Evolutionary conservation across 1,140 invertebrate genomes (phyloP), one percentile per base, ranked within the genome.

Genomic region (Drosophila prosaltans): DNA sequence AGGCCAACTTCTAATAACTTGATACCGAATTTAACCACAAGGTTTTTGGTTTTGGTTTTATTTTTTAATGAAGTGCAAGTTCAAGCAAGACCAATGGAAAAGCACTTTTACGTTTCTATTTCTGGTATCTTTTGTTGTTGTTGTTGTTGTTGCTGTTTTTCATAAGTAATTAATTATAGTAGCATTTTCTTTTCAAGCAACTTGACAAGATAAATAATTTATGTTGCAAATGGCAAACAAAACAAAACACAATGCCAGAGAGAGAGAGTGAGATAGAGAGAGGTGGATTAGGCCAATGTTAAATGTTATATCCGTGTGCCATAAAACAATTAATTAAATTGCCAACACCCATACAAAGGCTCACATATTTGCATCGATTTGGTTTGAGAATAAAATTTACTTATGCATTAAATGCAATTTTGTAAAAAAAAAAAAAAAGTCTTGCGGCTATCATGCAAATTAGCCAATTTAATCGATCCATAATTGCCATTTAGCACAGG

Each of bases 201-300:
- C 67, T 65, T n/a, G 32, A 30, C 67, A 71, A 43, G 59, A 61
- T 74, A 74, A 83, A 51, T 71, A 89, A 89, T 89, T 81, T 79
- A 89, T 89, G 78, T 84, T 84, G 64, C 78, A 70, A 67, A 62
- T 89, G 84, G 64, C 84, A 88, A 45, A 71, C 76, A 72, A 66
- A 41, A 5, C 32, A 2, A 36, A 36, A 36, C 16, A 16, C 16
- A 16, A 16, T 16, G 16, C 16, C 16, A 16, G 16, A 16, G 16
- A 16, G 16, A 16, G 16, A 16, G 16, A 16, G 16, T 16, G 16
- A 16, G 16, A 16, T 16, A 16, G 16, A 16, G 4, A 30, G 28
- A 36, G 32, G 32, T 36, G 32, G 32, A 36, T 36, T 36, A 36
- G 32, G 32, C 32, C 32, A 36, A 36, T 36, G 67, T 66, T 66